Base-by-base conservation (phyloP, 2,797 vertebrate species). In the Leuciscus waleckii region DNA sequence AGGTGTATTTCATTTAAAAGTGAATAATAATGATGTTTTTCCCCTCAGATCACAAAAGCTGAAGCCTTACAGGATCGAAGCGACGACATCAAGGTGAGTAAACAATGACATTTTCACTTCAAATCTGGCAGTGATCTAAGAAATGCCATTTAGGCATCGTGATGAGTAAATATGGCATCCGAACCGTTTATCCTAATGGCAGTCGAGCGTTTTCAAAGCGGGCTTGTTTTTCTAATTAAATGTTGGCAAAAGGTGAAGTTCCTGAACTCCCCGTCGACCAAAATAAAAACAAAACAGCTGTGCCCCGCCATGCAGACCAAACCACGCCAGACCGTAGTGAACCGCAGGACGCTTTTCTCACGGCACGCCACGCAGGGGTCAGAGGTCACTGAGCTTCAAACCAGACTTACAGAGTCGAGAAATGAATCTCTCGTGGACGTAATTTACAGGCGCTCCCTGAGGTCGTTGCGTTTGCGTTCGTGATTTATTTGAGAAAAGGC, bases 181-280 rank as follows among this genome's bases (percentile, higher is more conserved):
- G 41, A 2, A 35, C 26, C 21, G 75, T 29, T 74, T 67, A 17
- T 56, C 63, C 17, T 68, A 75, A 84, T 87, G 88, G 85, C 88
- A 91, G 90, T 92, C 92, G 91, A 89, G 61, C 90, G 90, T 90
- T 93, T 88, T 93, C 75, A 90, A 91, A 92, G 91, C 87, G 84
- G 58, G 32, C 80, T 85, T 90, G 89, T 92, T 92, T 94, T 94
- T 92, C 88, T 87, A 93, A 92, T 93, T 88, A 92, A 91, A 89
- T 80, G 77, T 79, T 90, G 90, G 90, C 87, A 61, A 84, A 83
- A 90, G 90, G 90, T 93, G 84, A 89, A 87, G 70, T 85, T 68
- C 65, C 74, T 90, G 91, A 94, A 93, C 91, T 92, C 86, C 88
- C 81, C 61, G 81, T 89, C 85, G 88, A 89, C 86, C 88, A 90